Evolutionary conservation across 2,113 vertebrate genomes (phyloP), one percentile per base, ranked within the genome.

Genomic region (Aramus guarauna): DNA sequence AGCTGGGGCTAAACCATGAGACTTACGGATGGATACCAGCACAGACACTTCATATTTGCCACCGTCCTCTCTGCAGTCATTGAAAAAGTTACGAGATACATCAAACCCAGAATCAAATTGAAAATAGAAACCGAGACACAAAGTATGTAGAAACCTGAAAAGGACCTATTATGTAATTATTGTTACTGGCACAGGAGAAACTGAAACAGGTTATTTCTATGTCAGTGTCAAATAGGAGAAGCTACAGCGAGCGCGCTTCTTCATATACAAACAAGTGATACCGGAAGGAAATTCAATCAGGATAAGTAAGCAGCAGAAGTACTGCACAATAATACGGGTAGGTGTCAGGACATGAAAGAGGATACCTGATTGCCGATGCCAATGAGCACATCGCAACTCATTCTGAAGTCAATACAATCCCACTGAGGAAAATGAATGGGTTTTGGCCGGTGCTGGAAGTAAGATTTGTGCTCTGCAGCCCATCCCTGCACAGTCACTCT

Each of bases 111-210:
- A 88, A 88, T 68, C 21, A 12, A 30, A 79, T 4, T 4, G 24
- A 72, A 75, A 93, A 92, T 12, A 81, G 82, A 96, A 94, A 94
- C 78, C 4, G 56, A 93, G 77, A 90, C 12, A 55, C 7, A 16
- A 81, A 58, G n/a, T 23, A 59, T 5, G 34, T 0, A 15, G 62
- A 85, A 94, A 83, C 43, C 21, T 12, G 20, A 91, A 78, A 41
- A 78, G 11, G 23, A 34, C 4, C 16, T 48, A 9, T 85, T 67
- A 87, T 5, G 37, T 47, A 68, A 81, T 72, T 77, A 55, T 47
- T 36, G 23, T 47, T 69, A 53, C 34, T 76, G 58, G 67, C 62
- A 92, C 43, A 52, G 29, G 53, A 88, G 62, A 92, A 92, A 85
- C 43, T 12, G 71, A 85, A 94, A 93, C 34, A 48, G 27, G 36